Percentiles rank a stretch among this genome's conserved stretches.
phyloP scores from a whole-genome alignment of 2,888 invertebrate species.

The Priocnemis perturbator region DNA sequence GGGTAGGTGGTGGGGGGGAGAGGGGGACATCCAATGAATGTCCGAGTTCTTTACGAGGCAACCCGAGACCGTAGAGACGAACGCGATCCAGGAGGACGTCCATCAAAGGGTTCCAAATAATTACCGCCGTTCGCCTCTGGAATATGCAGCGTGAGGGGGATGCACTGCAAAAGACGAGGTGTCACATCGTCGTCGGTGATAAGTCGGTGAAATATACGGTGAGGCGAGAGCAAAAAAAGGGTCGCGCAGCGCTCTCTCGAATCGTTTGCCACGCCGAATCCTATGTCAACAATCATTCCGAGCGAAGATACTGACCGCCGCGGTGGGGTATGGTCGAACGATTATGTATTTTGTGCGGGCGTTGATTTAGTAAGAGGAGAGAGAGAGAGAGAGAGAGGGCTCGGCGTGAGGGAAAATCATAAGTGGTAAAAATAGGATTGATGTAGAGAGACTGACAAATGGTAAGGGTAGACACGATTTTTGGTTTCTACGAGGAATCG shows the following conservation, averaged over 20 bases:
- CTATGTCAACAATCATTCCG: not conserved
- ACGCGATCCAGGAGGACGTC: constrained; percentile 58
- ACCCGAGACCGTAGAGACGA: constrained; percentile 60
- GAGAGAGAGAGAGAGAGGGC: not conserved
- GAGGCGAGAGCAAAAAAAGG: constrained; percentile 13
- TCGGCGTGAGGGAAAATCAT: too few species aligned
- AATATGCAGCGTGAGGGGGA: constrained; percentile 13
- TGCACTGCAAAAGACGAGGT: constrained; percentile 35
- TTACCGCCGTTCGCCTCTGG: constrained; percentile 52
- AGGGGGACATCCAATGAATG: constrained; percentile 44
- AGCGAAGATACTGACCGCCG: not conserved
- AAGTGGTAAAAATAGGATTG: too few species aligned
- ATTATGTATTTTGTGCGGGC: not conserved
- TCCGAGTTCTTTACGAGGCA: constrained; percentile 69
- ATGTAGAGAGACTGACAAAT: not conserved
- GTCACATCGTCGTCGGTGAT: constrained; percentile 37
- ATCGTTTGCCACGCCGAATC: not conserved
- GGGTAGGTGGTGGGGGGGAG: too few species aligned
- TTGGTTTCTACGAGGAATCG: not conserved
- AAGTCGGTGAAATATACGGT: constrained; percentile 45
- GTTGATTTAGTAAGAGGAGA: not conserved
- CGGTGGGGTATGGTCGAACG: not conserved
- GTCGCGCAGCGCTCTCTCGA: constrained; percentile 12
- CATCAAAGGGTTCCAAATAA: constrained; percentile 73
- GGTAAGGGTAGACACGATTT: not conserved